These are phyloP conservation scores for Watsonalla cultraria DNA, from an alignment of 2,888 invertebrate genomes.

Conservation along the genomic window DNA sequence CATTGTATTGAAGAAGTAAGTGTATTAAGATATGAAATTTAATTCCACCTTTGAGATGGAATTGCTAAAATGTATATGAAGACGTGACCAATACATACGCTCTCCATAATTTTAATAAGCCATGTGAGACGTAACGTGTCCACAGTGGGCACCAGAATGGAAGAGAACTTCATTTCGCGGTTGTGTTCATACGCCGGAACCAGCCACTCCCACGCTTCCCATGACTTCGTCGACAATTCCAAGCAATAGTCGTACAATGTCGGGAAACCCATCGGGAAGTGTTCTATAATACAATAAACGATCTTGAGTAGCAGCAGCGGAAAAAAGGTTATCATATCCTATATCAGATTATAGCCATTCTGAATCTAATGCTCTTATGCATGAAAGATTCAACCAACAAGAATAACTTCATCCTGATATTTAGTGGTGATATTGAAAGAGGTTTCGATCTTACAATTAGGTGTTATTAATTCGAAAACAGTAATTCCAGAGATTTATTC, in stretches of 20 bases:
- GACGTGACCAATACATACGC: constrained; percentile 62
- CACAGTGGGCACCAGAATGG: constrained; percentile 93
- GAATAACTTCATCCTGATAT: background rate
- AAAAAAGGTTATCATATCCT: no score
- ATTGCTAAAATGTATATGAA: background rate
- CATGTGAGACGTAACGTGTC: constrained; percentile 91
- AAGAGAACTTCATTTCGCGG: constrained; percentile 82
- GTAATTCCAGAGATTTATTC: no score
- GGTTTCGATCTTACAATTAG: no score
- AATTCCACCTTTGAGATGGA: no score
- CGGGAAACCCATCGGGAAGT: constrained; percentile 84
- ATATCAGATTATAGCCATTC: background rate
- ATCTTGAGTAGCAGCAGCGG: background rate
- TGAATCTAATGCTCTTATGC: background rate
- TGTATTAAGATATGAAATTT: no score
- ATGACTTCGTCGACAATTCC: constrained; percentile 81
- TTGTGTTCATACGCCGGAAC: constrained; percentile 89
- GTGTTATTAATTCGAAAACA: no score
- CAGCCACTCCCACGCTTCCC: constrained; percentile 92
- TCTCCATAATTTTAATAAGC: constrained; percentile 87
- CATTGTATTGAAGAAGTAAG: no score
- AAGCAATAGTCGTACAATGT: constrained; percentile 91
- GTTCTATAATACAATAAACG: constrained; percentile 60
- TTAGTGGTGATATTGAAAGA: no score
- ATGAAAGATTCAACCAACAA: no score